These are phyloP conservation scores for Ptychochromis oligacanthus DNA, from an alignment of 2,113 vertebrate genomes.

Conservation along the genomic window DNA sequence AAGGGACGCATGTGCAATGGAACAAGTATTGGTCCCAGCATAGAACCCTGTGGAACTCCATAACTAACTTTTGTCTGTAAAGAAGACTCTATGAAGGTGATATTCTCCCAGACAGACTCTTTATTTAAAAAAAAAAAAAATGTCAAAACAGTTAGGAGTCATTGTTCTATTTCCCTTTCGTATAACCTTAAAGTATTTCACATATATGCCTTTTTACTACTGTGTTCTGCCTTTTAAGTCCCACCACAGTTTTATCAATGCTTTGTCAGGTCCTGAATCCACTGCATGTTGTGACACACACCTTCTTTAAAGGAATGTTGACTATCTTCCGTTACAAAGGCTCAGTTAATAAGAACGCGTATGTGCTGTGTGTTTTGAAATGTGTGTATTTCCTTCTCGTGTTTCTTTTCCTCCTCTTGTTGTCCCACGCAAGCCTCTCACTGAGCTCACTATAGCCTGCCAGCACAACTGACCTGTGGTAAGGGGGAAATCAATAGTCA, in stretches of 20 bases:
- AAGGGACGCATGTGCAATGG: too few species aligned
- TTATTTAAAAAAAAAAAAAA: neutral
- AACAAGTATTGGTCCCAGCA: neutral
- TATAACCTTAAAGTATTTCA: neutral
- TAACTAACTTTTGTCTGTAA: neutral
- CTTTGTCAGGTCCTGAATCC: neutral
- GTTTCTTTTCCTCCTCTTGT: constrained; percentile 38
- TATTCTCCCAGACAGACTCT: neutral
- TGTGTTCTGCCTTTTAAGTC: neutral
- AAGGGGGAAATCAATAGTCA: constrained; percentile 85
- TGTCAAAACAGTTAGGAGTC: neutral
- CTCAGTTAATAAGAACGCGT: constrained; percentile 47
- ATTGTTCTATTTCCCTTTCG: neutral
- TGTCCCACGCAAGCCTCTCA: constrained; percentile 37
- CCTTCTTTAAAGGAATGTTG: neutral
- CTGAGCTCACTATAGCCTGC: constrained; percentile 61
- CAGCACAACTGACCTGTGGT: constrained; percentile 77
- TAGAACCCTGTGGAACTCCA: neutral
- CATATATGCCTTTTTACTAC: neutral
- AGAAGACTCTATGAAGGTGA: neutral
- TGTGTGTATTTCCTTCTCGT: constrained; percentile 32
- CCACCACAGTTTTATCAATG: neutral
- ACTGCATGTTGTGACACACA: constrained; percentile 1
- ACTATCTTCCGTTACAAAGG: constrained; percentile 20
- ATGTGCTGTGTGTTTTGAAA: constrained; percentile 24